Percentiles rank a stretch among this genome's conserved stretches.
Conservation (phyloP, 37 sponge, comb jelly and placozoan genomes). For the Beroe ovata region DNA sequence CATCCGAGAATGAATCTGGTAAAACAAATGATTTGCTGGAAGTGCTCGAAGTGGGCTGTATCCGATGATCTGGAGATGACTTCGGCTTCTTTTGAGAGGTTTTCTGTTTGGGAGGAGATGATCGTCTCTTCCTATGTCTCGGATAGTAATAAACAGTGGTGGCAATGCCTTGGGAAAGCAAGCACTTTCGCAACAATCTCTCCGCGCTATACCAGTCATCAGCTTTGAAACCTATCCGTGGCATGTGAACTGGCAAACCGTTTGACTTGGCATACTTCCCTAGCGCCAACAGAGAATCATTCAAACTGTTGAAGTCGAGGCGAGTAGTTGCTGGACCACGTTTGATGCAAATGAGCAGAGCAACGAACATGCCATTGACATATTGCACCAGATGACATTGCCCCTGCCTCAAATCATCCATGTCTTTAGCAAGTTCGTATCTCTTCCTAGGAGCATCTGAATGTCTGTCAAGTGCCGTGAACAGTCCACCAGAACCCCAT, state of each 20-base stretch:
- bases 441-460: conserved; percentile 4
- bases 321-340: neutral
- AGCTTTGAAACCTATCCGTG: neutral
- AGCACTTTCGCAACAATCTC: neutral
- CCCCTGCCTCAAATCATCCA: conserved; percentile 22
- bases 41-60: neutral
- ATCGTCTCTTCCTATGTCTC: neutral
- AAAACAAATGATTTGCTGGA: neutral
- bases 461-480: neutral
- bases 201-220: conserved; percentile 34
- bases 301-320: conserved; percentile 12
- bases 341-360: conserved; percentile 24
- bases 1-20: neutral
- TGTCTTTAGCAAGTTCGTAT: conserved; percentile 47
- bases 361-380: neutral
- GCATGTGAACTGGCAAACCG: neutral
- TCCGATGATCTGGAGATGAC: neutral
- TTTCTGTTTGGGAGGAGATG: neutral
- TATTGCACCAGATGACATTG: conserved; percentile 18
- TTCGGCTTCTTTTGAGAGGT: neutral
- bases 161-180: neutral
- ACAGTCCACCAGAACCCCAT: conserved; percentile 20
- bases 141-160: conserved; percentile 15
- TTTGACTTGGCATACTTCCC: neutral
- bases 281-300: neutral